These are phyloP conservation scores for Furcula furcula DNA, from an alignment of 2,888 invertebrate genomes.

Conservation along the genomic window DNA sequence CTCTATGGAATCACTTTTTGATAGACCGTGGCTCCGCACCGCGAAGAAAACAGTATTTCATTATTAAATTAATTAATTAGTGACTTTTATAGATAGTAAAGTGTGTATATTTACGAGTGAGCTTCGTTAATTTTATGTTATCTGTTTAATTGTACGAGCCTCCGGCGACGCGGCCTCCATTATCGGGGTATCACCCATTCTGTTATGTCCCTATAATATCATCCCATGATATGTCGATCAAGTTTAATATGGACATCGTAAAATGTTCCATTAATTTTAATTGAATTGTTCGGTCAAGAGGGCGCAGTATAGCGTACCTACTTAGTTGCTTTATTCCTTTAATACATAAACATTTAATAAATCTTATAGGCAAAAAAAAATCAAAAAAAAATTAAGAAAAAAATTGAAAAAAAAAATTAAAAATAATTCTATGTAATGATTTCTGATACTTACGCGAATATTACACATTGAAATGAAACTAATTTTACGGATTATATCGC, in stretches of 20 bases:
- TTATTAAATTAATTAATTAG: constrained; percentile 78
- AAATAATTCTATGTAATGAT: too few relatives aligned
- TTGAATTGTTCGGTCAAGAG: background rate
- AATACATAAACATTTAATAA: too few relatives aligned
- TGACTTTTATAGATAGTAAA: constrained; percentile 79
- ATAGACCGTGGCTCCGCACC: constrained; percentile 42
- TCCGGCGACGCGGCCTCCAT: constrained; percentile 43
- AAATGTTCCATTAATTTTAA: constrained; percentile 21
- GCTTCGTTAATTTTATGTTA: constrained; percentile 75
- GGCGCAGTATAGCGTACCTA: too few relatives aligned
- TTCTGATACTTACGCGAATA: too few relatives aligned
- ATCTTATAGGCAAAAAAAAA: too few relatives aligned
- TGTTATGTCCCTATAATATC: constrained; percentile 36
- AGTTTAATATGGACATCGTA: constrained; percentile 31
- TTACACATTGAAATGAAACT: too few relatives aligned
- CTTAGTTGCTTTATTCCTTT: too few relatives aligned
- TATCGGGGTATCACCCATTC: constrained; percentile 37
- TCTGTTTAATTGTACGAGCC: constrained; percentile 69
- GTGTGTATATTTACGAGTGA: constrained; percentile 70
- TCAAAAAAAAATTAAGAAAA: too few relatives aligned
- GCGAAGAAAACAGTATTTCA: constrained; percentile 66
- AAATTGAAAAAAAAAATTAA: too few relatives aligned
- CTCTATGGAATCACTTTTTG: constrained; percentile 46
- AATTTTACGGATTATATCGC: too few relatives aligned
- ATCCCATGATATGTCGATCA: constrained; percentile 35